Base-by-base conservation (phyloP, 2,888 invertebrate genomes). In the Cylindroiulus punctatus region DNA sequence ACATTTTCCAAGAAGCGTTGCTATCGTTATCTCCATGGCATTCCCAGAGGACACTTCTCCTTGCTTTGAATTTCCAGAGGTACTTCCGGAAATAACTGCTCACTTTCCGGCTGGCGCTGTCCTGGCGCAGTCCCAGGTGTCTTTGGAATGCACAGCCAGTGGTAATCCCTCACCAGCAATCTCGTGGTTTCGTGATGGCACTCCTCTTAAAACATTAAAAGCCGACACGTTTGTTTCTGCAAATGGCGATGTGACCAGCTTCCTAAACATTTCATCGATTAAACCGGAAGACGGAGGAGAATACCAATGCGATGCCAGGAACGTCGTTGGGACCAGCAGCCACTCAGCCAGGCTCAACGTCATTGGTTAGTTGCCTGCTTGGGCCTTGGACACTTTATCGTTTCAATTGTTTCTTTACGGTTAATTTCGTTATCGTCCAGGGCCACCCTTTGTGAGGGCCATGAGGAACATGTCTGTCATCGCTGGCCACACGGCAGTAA, bases 401-500 rank as follows among this genome's bases (percentile, higher is more conserved):
- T 26, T 47, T 12, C 0, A 19, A 47, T 19, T 47, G 47, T 47
- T 84, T 52, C 57, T n/a, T 65, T 32, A 85, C 65, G 7, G 26
- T 85, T 40, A 83, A 40, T 40, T 47, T 44, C 52, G 47, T 83
- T 32, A 84, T 85, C 87, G 88, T 12, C 87, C 86, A 86, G 89
- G 89, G 22, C 88, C 88, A 12, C 89, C 89, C 7, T 88, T 88
- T 85, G 88, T 89, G 12, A 88, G 88, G 22, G 88, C 88, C 0
- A 89, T 89, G 89, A 87, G 88, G 44, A 89, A 89, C 86, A 86
- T 88, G 19, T 88, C 89, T 0, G 88, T 88, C 36, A 85, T 89
- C n/a, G 86, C 88, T 12, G 89, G 89, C 17, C 89, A 90, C 44
- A 89, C 88, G 22, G 87, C 91, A 42, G 88, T 88, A 0, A 88